Evolutionary conservation across 2,113 vertebrate genomes (phyloP).

Genomic region (Vulpes ferrilata): DNA sequence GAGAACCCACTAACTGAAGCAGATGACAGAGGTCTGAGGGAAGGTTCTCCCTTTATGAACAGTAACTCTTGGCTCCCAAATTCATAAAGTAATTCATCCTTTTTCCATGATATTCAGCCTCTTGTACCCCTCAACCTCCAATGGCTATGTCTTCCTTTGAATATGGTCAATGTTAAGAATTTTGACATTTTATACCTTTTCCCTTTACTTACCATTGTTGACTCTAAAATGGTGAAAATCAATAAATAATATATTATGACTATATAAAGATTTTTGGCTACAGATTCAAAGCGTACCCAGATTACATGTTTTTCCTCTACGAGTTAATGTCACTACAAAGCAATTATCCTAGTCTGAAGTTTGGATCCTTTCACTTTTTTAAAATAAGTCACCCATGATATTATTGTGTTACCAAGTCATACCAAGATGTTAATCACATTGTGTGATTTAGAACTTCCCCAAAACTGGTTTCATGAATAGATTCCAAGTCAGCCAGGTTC

Average conservation of each 20-base stretch:
- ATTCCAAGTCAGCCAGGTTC: background rate
- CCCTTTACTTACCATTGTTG: background rate
- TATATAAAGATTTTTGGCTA: slow-evolving; percentile 49
- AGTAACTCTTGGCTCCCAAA: background rate
- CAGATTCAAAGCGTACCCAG: background rate
- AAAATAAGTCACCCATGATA: background rate
- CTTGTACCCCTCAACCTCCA: background rate
- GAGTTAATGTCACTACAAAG: slow-evolving; percentile 22
- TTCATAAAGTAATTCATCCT: background rate
- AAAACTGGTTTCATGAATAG: background rate
- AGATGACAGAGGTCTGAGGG: background rate
- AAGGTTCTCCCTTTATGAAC: background rate
- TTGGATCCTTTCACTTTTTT: background rate
- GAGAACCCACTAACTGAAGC: background rate
- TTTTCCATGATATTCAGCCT: background rate
- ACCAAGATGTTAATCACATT: background rate
- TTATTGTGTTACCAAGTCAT: slow-evolving; percentile 1
- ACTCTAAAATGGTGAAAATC: slow-evolving; percentile 21
- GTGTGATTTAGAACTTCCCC: background rate
- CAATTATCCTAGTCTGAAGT: background rate
- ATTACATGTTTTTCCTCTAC: background rate
- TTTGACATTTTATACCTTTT: background rate
- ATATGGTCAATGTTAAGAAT: background rate
- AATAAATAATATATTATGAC: background rate
- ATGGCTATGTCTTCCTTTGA: background rate